Conservation (phyloP, 2,888 invertebrate species). For the Eubasilissa splendida region DNA sequence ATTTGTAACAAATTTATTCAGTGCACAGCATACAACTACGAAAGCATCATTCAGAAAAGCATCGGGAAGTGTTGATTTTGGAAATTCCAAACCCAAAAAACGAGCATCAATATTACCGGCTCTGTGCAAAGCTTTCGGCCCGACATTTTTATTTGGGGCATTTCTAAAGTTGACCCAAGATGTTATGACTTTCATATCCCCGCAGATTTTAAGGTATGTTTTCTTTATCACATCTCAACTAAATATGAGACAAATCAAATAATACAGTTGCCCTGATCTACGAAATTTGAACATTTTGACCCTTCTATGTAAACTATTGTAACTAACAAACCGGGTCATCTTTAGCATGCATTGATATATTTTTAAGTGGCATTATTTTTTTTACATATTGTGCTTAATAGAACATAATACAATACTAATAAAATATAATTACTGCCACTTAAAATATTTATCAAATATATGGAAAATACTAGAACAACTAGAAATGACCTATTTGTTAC, state of each 20-base stretch:
- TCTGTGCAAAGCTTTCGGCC: constrained; percentile 89
- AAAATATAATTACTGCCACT: too few relatives aligned
- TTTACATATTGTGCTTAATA: too few relatives aligned
- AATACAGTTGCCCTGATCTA: too few relatives aligned
- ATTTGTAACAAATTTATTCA: constrained; percentile 3
- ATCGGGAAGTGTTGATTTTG: constrained; percentile 82
- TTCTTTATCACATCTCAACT: constrained; percentile 10
- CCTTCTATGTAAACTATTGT: too few relatives aligned
- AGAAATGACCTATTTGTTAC: too few relatives aligned
- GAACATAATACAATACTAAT: too few relatives aligned
- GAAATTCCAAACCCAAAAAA: constrained; percentile 76
- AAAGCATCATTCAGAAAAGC: constrained; percentile 80
- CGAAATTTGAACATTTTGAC: too few relatives aligned
- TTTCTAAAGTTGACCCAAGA: constrained; percentile 88
- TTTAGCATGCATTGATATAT: too few relatives aligned
- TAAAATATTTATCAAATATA: too few relatives aligned
- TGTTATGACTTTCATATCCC: constrained; percentile 89
- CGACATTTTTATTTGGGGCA: constrained; percentile 89
- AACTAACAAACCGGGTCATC: too few relatives aligned
- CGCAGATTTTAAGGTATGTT: constrained; percentile 87
- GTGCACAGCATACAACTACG: constrained; percentile 61
- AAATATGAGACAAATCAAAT: neutral
- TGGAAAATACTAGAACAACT: too few relatives aligned
- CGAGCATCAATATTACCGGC: constrained; percentile 89
- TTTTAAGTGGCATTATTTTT: too few relatives aligned